phyloP scores from a whole-genome alignment of 2,888 invertebrate species.

The Eristalis pertinax region DNA sequence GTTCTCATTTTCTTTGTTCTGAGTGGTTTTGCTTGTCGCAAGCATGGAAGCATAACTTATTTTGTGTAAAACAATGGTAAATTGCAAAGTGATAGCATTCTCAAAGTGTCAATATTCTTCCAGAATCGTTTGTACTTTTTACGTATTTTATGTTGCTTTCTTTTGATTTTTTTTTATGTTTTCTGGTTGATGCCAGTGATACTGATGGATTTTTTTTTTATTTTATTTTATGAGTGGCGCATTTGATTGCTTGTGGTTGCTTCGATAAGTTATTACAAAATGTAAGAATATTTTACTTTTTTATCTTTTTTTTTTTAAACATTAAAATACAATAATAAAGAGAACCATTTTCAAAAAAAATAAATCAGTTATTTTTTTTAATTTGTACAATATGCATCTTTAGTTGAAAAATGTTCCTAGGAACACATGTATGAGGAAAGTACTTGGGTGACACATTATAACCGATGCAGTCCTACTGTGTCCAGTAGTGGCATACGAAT shows the following conservation, averaged over 20 bases:
- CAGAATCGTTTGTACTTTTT: constrained; percentile 50
- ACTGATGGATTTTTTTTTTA: constrained; percentile 33
- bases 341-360: constrained; percentile 59
- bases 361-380: not conserved
- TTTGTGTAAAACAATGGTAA: constrained; percentile 23
- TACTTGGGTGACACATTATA: too few relatives aligned
- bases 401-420: not conserved
- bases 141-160: constrained; percentile 36
- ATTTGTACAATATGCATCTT: constrained; percentile 4
- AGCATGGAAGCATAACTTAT: constrained; percentile 26
- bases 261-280: constrained; percentile 48
- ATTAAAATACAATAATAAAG: constrained; percentile 65
- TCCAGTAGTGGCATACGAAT: too few relatives aligned
- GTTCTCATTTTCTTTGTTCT: not conserved
- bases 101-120: constrained; percentile 68
- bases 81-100: constrained; percentile 64
- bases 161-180: constrained; percentile 25
- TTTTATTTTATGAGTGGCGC: constrained; percentile 39
- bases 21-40: constrained; percentile 4
- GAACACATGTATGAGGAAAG: too few relatives aligned
- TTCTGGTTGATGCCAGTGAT: constrained; percentile 40
- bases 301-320: constrained; percentile 48
- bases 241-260: constrained; percentile 64
- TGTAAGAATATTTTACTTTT: constrained; percentile 30
- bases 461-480: too few relatives aligned